Percentiles rank a stretch among this genome's conserved stretches.
Conservation (phyloP, 2,113 vertebrate genomes). For the Colius striatus region DNA sequence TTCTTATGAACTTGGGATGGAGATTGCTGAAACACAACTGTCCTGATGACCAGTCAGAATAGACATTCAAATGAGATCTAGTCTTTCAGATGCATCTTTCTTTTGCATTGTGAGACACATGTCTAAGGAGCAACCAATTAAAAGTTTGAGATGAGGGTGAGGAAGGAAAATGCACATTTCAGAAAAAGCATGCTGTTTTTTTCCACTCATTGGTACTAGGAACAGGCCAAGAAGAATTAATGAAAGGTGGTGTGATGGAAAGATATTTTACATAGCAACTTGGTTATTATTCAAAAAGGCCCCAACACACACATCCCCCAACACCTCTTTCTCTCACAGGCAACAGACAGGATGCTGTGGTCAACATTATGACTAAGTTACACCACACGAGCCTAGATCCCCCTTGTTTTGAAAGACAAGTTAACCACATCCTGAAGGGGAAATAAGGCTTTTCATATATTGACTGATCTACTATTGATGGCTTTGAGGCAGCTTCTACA, state of each 20-base stretch:
- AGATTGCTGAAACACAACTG: neutral
- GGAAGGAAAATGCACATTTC: neutral
- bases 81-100: neutral
- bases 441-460: neutral
- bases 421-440: conserved; percentile 23
- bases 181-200: neutral
- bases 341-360: conserved; percentile 36
- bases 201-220: neutral
- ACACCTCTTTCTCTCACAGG: neutral
- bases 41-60: no score
- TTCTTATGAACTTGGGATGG: neutral
- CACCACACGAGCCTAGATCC: neutral
- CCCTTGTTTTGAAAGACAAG: neutral
- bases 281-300: neutral
- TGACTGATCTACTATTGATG: neutral
- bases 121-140: neutral
- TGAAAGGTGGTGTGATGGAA: neutral
- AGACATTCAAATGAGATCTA: neutral
- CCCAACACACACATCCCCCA: neutral
- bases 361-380: neutral
- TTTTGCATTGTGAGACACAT: neutral
- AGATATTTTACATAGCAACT: neutral
- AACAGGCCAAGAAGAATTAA: neutral
- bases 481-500: neutral
- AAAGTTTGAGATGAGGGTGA: neutral